These are phyloP conservation scores for Cololabis saira DNA, from an alignment of 2,113 vertebrate species.

Conservation along the genomic window DNA sequence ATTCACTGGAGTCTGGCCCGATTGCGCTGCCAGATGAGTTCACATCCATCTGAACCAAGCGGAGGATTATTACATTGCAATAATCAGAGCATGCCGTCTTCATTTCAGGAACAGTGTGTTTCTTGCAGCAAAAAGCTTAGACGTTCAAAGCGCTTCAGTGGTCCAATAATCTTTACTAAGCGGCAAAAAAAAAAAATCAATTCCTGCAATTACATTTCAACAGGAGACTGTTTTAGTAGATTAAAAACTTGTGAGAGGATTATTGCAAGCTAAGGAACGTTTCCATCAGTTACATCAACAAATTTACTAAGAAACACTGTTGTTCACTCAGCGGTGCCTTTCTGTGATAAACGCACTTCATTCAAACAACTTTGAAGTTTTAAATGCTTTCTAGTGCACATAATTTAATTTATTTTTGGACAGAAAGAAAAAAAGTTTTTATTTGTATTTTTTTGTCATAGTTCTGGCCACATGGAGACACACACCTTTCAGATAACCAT, in stretches of 20 bases:
- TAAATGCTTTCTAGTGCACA: no score
- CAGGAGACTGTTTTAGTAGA: constrained; percentile 11
- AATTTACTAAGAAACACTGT: neutral
- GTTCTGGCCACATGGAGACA: no score
- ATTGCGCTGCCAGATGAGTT: constrained; percentile 5
- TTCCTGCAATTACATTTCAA: constrained; percentile 32
- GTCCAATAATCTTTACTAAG: constrained; percentile 17
- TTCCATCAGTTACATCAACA: constrained; percentile 35
- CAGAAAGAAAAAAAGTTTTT: no score
- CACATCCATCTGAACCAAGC: no score
- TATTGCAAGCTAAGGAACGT: constrained; percentile 7
- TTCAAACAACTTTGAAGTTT: no score
- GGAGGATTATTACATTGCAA: no score
- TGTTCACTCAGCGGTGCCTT: neutral
- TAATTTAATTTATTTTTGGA: no score
- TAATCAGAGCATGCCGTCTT: no score
- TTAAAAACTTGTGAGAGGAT: constrained; percentile 17
- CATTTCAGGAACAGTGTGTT: no score
- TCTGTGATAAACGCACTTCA: neutral
- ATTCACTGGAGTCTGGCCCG: constrained; percentile 18
- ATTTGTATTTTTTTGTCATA: no score
- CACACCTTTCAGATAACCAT: no score
- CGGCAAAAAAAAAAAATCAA: constrained; percentile 8
- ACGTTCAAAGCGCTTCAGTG: neutral
- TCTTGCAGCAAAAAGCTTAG: no score